Evolutionary conservation across 2,888 invertebrate genomes (phyloP), one percentile per base, ranked within the genome.

Genomic region (Mesorhabditis spiculigera): DNA sequence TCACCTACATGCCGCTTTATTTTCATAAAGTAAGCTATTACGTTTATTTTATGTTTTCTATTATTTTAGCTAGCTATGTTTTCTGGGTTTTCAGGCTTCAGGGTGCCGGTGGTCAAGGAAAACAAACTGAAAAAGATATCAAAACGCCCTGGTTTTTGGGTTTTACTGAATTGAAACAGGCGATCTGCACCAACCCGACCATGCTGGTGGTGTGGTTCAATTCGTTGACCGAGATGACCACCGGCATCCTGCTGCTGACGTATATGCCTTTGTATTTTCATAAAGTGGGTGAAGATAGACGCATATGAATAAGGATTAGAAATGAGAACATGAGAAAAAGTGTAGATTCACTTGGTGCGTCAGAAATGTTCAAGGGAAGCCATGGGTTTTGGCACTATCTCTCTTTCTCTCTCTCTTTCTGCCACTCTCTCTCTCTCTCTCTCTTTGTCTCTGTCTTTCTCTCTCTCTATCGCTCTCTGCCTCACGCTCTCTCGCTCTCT

Each of bases 1-100:
- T 83, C 44, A 83, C 83, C 28, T 83, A 83, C 68, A 76, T 80
- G 42, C 82, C 83, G 41, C 76, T 79, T 8, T 83, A 83, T 69
- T 76, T 81, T 68, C 72, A 76, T n/a, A 74, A 42, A 43, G 66
- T 6, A 68, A 64, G 77, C 28, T 28, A 28, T 28, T 28, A 28
- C 28, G 28, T 28, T 28, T 28, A 28, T 28, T 28, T 28, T 28
- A 3, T 28, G 28, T 28, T 28, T 28, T 28, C 28, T 28, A 28
- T 28, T 28, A 28, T 28, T 28, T 28, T 28, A 28, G 28, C 28
- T 28, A 28, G 28, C 28, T 28, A 28, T 28, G 28, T 28, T 28
- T 28, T 28, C 28, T 28, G 3, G 28, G 3, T 77, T 28, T 28
- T 28, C 28, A 28, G 28, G 28, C 28, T 28, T 28, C 28, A 28